Conservation (phyloP, 2,888 invertebrate species). For the Dynastes hyllus region DNA sequence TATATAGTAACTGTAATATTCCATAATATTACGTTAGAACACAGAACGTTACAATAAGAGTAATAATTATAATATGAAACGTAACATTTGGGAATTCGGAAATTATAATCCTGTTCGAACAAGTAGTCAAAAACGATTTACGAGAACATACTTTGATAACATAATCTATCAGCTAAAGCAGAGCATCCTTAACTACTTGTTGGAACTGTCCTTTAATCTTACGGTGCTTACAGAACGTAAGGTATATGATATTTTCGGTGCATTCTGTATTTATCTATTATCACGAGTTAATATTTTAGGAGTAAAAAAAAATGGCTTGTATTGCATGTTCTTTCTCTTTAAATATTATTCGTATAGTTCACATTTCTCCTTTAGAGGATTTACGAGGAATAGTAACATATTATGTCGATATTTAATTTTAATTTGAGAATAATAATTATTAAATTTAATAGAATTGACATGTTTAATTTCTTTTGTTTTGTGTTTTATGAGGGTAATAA, state of each 20-base stretch:
- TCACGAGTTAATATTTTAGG: conserved; percentile 18
- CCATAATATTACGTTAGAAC: conserved; percentile 30
- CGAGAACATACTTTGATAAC: neutral
- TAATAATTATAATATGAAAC: conserved; percentile 19
- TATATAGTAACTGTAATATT: conserved; percentile 19
- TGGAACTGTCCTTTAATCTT: neutral
- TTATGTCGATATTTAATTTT: neutral
- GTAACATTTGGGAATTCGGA: conserved; percentile 16
- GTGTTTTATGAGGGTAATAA: conserved; percentile 17
- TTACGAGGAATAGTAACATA: neutral
- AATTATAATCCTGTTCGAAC: neutral
- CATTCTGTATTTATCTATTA: conserved; percentile 41
- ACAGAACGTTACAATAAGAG: conserved; percentile 36
- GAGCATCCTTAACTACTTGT: neutral
- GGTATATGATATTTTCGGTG: conserved; percentile 30
- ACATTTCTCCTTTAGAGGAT: neutral
- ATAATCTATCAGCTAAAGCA: neutral
- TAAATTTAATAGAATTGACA: conserved; percentile 41
- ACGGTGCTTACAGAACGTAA: conserved; percentile 30
- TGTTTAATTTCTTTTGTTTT: conserved; percentile 20
- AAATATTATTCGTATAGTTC: conserved; percentile 7
- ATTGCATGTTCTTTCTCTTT: conserved; percentile 1
- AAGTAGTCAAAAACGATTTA: neutral
- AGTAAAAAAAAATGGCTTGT: neutral
- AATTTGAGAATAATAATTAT: neutral